Conservation (phyloP, 2,797 vertebrate genomes). For the Sitta carolinensis region DNA sequence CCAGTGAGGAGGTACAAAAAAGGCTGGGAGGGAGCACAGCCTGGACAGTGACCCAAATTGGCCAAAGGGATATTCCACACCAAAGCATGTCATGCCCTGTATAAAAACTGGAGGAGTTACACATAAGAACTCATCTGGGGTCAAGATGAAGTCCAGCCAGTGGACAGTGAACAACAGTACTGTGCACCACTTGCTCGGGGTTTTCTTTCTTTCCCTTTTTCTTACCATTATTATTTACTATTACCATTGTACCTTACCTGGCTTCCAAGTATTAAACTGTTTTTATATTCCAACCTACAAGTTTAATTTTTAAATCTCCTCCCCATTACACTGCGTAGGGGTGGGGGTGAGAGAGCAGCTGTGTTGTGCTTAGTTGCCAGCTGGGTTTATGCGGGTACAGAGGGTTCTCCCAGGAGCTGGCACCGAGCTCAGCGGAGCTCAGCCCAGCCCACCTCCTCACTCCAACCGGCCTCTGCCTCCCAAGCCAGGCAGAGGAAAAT, state of each 20-base stretch:
- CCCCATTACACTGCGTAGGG: background rate
- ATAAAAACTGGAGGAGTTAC: background rate
- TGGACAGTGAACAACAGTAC: accelerated
- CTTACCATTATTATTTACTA: background rate
- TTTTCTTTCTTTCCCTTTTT: background rate
- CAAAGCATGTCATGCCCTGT: background rate
- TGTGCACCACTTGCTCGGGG: background rate
- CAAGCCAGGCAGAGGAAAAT: background rate
- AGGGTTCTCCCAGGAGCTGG: background rate
- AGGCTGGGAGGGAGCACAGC: background rate
- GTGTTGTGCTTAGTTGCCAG: background rate
- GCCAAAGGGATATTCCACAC: background rate
- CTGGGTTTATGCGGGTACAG: background rate
- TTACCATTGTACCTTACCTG: background rate
- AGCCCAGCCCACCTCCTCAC: too few species aligned
- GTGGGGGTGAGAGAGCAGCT: background rate
- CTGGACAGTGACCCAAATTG: background rate
- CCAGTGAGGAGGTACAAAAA: background rate
- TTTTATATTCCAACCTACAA: background rate
- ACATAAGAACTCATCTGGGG: background rate
- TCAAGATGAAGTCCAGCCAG: background rate
- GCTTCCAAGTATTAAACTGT: background rate
- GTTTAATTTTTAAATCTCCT: background rate
- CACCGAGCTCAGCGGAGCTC: background rate
- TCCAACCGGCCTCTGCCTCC: background rate